Evolutionary conservation across 1,140 invertebrate species (phyloP).

Genomic region (Calephelis virginiensis): DNA sequence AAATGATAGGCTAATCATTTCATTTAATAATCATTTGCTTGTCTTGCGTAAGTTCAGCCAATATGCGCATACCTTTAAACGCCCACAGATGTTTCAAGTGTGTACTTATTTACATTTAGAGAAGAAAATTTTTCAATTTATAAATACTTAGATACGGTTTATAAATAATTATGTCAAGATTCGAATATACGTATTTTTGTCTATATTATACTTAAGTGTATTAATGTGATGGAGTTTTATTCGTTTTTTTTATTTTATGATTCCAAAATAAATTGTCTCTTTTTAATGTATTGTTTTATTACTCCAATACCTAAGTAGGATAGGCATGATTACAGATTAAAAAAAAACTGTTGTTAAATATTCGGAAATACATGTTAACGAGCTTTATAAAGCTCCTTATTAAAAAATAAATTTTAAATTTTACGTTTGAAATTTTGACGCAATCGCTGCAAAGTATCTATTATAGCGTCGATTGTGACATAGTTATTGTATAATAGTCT

Average conservation of each 20-base stretch:
- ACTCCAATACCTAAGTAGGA: too few species aligned
- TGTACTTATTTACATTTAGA: conserved; percentile 40
- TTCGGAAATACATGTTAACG: too few species aligned
- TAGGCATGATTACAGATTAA: too few species aligned
- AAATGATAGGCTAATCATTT: too few species aligned
- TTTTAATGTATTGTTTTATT: conserved; percentile 51
- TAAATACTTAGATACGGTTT: conserved; percentile 14
- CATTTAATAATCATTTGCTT: not conserved
- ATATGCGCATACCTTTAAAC: not conserved
- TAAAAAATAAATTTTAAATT: too few species aligned
- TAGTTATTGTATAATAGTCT: too few species aligned
- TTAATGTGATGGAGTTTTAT: conserved; percentile 60
- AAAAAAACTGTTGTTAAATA: too few species aligned
- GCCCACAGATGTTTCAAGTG: conserved; percentile 43
- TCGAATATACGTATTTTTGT: conserved; percentile 73
- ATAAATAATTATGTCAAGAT: conserved; percentile 58
- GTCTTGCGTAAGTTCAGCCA: not conserved
- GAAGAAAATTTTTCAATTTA: conserved; percentile 8
- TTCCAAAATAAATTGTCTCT: conserved; percentile 73
- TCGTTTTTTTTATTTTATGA: conserved; percentile 73
- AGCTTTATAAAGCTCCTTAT: too few species aligned
- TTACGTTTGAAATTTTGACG: too few species aligned
- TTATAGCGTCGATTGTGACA: too few species aligned
- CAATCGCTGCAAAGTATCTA: too few species aligned
- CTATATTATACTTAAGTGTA: conserved; percentile 57